Percentiles rank a stretch among this genome's conserved stretches.
Conservation (phyloP, 2,888 invertebrate species). For the Apamea monoglypha region DNA sequence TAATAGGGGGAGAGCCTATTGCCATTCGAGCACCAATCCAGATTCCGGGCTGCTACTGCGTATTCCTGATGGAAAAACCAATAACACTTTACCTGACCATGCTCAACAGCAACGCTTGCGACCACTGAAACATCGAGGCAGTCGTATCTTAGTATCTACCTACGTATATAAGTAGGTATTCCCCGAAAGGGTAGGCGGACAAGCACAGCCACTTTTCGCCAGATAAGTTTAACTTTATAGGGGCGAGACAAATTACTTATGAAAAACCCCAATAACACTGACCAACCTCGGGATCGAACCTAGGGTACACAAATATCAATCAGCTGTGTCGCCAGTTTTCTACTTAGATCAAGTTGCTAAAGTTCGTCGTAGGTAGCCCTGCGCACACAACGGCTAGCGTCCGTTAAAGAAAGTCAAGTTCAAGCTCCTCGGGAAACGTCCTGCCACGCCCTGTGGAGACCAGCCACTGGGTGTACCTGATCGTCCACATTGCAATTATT, state of each 20-base stretch:
- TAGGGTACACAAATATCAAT: not conserved
- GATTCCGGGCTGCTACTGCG: not conserved
- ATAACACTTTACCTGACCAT: not conserved
- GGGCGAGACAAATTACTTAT: not conserved
- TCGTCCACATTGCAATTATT: slow-evolving; percentile 37
- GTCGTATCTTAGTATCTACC: not conserved
- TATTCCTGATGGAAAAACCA: not conserved
- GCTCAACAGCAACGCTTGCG: not conserved
- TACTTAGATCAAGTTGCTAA: no score
- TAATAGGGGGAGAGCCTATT: not conserved
- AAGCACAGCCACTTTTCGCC: not conserved
- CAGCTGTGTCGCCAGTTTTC: not conserved
- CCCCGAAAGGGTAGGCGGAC: not conserved
- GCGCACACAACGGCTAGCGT: slow-evolving; percentile 45
- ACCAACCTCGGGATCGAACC: not conserved
- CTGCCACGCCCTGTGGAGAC: slow-evolving; percentile 59
- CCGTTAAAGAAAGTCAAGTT: slow-evolving; percentile 85
- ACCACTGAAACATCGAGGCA: not conserved
- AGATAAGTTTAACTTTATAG: not conserved
- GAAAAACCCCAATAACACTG: not conserved
- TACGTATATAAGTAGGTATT: not conserved
- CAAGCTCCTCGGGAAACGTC: slow-evolving; percentile 76
- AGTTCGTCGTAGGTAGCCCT: slow-evolving; percentile 68
- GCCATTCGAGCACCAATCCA: not conserved
- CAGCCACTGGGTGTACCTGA: slow-evolving; percentile 39